phyloP scores from a whole-genome alignment of 1,140 invertebrate genomes.

The Aphidius gifuensis region DNA sequence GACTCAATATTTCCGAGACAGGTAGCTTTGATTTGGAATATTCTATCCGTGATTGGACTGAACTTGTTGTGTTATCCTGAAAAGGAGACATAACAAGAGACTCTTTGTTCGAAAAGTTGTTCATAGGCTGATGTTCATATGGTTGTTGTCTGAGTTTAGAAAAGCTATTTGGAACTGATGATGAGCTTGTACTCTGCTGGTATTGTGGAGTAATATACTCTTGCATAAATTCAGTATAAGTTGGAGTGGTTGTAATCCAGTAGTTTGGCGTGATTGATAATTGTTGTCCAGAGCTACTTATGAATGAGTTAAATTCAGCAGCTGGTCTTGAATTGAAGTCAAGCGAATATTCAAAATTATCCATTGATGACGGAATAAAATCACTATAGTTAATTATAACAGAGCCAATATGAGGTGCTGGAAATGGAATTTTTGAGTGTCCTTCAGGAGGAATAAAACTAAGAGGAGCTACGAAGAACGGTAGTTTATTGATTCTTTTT shows the following conservation, averaged over 20 bases:
- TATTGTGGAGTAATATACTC: slow-evolving; percentile 39
- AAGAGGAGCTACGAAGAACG: slow-evolving; percentile 80
- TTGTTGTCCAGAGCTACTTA: slow-evolving; percentile 25
- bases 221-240: slow-evolving; percentile 34
- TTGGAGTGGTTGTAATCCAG: slow-evolving; percentile 34
- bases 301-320: slow-evolving; percentile 39
- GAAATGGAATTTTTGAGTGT: slow-evolving; percentile 79
- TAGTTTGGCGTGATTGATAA: slow-evolving; percentile 28
- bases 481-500: slow-evolving; percentile 68
- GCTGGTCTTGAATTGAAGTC: too few species aligned
- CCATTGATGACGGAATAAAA: too few species aligned
- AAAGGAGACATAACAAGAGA: slow-evolving; percentile 8
- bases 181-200: slow-evolving; percentile 16
- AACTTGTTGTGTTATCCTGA: slow-evolving; percentile 10
- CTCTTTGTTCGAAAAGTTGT: neutral
- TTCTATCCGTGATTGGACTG: neutral
- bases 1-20: too few species aligned
- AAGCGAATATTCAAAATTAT: too few species aligned
- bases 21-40: too few species aligned
- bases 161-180: slow-evolving; percentile 9
- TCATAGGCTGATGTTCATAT: slow-evolving; percentile 9
- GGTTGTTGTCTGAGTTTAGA: slow-evolving; percentile 11
- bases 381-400: slow-evolving; percentile 65
- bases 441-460: slow-evolving; percentile 77
- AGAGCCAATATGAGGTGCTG: slow-evolving; percentile 79